Conservation (phyloP, 2,888 invertebrate species). For the Eupeodes luniger region DNA sequence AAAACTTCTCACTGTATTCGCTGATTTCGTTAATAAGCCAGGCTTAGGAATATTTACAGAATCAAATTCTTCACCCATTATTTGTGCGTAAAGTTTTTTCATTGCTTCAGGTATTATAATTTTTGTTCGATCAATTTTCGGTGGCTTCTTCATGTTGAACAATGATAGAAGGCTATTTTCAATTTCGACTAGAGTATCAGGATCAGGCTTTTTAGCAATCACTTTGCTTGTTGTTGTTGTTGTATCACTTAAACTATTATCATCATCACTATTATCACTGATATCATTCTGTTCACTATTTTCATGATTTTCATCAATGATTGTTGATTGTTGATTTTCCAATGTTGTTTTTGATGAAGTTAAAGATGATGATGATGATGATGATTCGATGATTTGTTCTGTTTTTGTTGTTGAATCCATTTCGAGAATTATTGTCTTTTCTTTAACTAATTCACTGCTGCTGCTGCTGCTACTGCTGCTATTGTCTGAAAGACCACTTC, state of each 20-base stretch:
- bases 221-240: constrained; percentile 54
- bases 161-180: constrained; percentile 83
- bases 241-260: constrained; percentile 75
- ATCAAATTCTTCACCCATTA: constrained; percentile 87
- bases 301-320: constrained; percentile 31
- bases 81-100: constrained; percentile 90
- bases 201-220: constrained; percentile 81
- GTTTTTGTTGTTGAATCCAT: constrained; percentile 58
- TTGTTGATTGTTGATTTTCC: constrained; percentile 14
- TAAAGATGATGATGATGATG: constrained; percentile 40
- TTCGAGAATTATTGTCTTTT: constrained; percentile 63
- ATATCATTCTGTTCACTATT: constrained; percentile 39
- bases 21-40: constrained; percentile 89
- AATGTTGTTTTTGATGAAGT: neutral
- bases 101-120: constrained; percentile 90
- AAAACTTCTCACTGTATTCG: constrained; percentile 94
- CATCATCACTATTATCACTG: constrained; percentile 29
- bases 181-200: constrained; percentile 84
- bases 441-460: constrained; percentile 63
- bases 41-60: constrained; percentile 88
- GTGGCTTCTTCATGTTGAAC: constrained; percentile 84
- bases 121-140: constrained; percentile 84
- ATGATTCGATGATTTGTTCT: constrained; percentile 19
- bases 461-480: constrained; percentile 50
- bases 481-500: constrained; percentile 54